These are phyloP conservation scores for Bujurquina vittata DNA, from an alignment of 2,113 vertebrate genomes.

Conservation along the genomic window DNA sequence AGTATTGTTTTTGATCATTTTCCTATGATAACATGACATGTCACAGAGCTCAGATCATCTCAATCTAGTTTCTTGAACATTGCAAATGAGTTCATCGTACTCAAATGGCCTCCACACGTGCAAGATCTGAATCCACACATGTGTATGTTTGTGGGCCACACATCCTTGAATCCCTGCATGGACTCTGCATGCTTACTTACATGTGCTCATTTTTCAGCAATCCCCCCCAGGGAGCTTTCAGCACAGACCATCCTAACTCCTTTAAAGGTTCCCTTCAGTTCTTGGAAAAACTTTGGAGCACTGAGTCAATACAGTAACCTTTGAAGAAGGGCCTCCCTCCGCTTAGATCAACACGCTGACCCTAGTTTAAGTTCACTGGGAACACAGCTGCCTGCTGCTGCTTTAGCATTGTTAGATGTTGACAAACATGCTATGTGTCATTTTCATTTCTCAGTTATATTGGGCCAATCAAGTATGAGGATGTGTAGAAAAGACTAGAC, in stretches of 20 bases:
- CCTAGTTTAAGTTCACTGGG: conserved; percentile 47
- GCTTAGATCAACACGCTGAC: conserved; percentile 35
- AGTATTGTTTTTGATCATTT: no score
- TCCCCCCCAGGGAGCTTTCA: conserved; percentile 35
- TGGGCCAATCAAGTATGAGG: background rate
- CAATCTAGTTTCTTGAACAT: background rate
- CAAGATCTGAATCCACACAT: background rate
- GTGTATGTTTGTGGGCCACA: background rate
- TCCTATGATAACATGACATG: background rate
- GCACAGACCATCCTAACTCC: background rate
- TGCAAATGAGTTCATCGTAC: background rate
- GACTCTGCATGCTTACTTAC: background rate
- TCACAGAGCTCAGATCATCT: background rate
- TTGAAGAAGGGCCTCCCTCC: conserved; percentile 41
- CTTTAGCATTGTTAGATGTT: conserved; percentile 16
- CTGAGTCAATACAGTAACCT: conserved; percentile 70
- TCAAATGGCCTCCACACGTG: background rate
- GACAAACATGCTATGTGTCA: background rate
- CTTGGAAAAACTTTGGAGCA: conserved; percentile 37
- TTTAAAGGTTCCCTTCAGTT: conserved; percentile 24
- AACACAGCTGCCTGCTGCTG: conserved; percentile 33
- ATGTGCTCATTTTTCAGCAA: background rate
- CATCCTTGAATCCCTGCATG: background rate
- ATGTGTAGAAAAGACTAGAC: background rate
- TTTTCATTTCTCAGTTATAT: conserved; percentile 12